A percentile compares a stretch with the other conserved stretches of the same genome.
Evolutionary conservation across 2,888 invertebrate genomes (phyloP).

Genomic region (Drosophila longiperda): DNA sequence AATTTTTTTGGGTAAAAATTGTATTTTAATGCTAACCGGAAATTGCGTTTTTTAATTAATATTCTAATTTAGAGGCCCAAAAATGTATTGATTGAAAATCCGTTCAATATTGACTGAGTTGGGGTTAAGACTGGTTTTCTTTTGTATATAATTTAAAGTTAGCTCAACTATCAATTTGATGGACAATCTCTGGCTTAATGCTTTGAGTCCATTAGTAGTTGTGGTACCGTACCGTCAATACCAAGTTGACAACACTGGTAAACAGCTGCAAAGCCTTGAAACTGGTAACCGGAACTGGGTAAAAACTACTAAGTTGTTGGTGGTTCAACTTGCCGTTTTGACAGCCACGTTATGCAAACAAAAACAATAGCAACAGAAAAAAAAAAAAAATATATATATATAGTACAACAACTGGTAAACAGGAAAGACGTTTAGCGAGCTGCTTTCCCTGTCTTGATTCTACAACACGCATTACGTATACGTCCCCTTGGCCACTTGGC

Average conservation of each 20-base stretch:
- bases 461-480: constrained; percentile 30
- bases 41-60: neutral
- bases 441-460: neutral
- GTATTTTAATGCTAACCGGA: neutral
- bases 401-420: constrained; percentile 1
- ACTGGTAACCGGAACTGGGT: constrained; percentile 14
- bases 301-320: constrained; percentile 30
- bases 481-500: constrained; percentile 5
- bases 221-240: no score
- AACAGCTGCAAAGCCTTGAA: neutral
- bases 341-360: constrained; percentile 49
- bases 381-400: no score
- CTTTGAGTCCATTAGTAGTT: neutral
- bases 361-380: constrained; percentile 2
- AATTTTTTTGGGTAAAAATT: neutral
- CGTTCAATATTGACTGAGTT: neutral
- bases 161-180: neutral
- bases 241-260: constrained; percentile 14
- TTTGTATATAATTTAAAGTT: no score
- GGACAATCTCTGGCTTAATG: neutral
- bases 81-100: neutral
- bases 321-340: constrained; percentile 43
- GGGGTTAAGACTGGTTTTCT: neutral
- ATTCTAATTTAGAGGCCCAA: neutral
- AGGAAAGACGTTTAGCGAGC: neutral